Conservation (phyloP, 2,113 vertebrate species). For the Boulengerochromis microlepis region DNA sequence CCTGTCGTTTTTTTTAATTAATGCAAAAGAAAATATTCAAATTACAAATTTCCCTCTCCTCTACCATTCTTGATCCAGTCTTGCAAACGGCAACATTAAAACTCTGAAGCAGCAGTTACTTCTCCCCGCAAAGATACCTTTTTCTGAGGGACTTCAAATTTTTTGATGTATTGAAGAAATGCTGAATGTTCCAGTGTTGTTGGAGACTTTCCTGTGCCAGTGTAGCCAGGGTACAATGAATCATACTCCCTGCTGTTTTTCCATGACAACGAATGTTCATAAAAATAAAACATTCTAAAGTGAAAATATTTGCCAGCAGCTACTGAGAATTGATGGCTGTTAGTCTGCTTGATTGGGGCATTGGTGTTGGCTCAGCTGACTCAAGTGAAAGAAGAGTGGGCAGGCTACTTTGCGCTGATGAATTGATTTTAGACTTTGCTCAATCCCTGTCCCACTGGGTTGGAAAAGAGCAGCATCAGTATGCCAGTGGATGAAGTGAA, state of each 20-base stretch:
- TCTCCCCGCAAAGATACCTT: background rate
- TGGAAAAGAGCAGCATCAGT: constrained; percentile 13
- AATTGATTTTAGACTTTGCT: background rate
- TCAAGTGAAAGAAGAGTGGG: background rate
- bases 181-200: background rate
- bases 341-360: background rate
- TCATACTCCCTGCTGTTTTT: constrained; percentile 16
- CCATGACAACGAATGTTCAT: constrained; percentile 30
- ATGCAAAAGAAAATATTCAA: background rate
- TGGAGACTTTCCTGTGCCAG: background rate
- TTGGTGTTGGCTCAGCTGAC: constrained; percentile 2
- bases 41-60: background rate
- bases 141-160: background rate
- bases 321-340: background rate
- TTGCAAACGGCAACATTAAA: background rate
- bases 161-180: background rate
- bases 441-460: background rate
- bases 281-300: constrained; percentile 10
- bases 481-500: background rate
- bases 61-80: background rate
- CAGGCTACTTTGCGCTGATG: constrained; percentile 13
- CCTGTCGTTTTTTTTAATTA: background rate
- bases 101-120: background rate
- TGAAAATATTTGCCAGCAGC: constrained; percentile 21
- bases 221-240: background rate